Evolutionary conservation across 2,113 vertebrate genomes (phyloP).

Genomic region (Fregetta grallaria): DNA sequence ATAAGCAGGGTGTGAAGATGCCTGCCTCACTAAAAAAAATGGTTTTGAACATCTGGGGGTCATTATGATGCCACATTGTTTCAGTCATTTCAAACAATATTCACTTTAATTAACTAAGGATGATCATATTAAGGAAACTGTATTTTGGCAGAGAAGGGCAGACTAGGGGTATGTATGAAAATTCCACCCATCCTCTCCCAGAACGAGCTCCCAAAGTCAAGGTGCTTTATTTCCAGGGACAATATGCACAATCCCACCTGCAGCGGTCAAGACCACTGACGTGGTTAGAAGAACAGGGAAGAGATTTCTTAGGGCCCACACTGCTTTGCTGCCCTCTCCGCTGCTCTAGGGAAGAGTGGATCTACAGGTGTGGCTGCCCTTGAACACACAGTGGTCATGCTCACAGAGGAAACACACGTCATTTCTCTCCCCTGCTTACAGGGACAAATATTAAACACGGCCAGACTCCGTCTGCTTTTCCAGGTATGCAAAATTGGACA

Average conservation of each 20-base stretch:
- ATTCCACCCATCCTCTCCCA: background rate
- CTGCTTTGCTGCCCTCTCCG: background rate
- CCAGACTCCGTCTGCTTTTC: background rate
- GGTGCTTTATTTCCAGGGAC: background rate
- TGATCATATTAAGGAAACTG: background rate
- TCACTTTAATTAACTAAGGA: background rate
- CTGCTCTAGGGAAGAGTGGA: background rate
- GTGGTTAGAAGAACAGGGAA: background rate
- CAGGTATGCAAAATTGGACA: background rate
- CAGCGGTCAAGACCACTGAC: background rate
- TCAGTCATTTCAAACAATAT: background rate
- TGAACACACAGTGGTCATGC: accelerated
- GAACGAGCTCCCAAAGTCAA: background rate
- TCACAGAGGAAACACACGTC: background rate
- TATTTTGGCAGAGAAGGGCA: background rate
- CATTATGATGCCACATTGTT: background rate
- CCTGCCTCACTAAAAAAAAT: background rate
- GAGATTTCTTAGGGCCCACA: background rate
- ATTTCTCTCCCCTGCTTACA: background rate
- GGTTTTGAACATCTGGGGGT: background rate
- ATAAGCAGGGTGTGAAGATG: background rate
- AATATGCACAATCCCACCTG: background rate
- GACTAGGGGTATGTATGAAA: background rate
- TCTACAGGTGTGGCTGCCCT: background rate
- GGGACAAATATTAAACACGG: background rate